Evolutionary conservation across 2,888 invertebrate genomes (phyloP), one percentile per base, ranked within the genome.

Genomic region (Drosophila maculinotata): DNA sequence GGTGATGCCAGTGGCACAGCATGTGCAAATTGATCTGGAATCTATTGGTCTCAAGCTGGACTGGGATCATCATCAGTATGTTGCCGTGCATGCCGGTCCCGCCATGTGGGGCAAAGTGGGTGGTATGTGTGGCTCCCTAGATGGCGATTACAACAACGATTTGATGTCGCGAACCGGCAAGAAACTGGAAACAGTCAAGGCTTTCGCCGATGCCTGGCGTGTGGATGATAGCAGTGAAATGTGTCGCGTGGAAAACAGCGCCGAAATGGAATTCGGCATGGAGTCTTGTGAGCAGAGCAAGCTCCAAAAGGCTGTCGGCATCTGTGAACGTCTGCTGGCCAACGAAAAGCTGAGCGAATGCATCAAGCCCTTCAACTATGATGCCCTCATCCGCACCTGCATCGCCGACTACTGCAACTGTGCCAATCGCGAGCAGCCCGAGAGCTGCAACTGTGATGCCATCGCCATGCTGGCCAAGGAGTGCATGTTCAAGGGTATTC

Each of bases 361-460:
- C 89, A 93, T 94, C 0, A 86, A 95, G 93, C 92, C 93, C 0
- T 93, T 96, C 84, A 95, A 95, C 75, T 93, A 94, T 1, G 91
- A 93, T 0, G 92, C 94, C 1, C 92, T 96, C 39, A 90, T 95
- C 36, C 94, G 94, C 51, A 94, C 95, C 0, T 98, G 97, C 76
- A 93, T 94, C 49, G 95, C 95, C 93, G 97, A 97, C 89, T 97
- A 95, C 89, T 97, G 97, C 88, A 93, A 94, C 17, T 95, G 95
- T 71, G 92, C 93, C 7, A 90, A 93, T 56, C 81, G 81, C 1
- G 87, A 87, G 87, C 93, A 93, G 85, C 93, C 93, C 0, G 93
- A 93, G 56, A 93, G 93, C 30, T 97, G 97, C 85, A 95, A 95
- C 0, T 97, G 97, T 87, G 93, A 94, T 69, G 95, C 96, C 0